phyloP scores from a whole-genome alignment of 1,140 invertebrate species.

The Aplysia californica region DNA sequence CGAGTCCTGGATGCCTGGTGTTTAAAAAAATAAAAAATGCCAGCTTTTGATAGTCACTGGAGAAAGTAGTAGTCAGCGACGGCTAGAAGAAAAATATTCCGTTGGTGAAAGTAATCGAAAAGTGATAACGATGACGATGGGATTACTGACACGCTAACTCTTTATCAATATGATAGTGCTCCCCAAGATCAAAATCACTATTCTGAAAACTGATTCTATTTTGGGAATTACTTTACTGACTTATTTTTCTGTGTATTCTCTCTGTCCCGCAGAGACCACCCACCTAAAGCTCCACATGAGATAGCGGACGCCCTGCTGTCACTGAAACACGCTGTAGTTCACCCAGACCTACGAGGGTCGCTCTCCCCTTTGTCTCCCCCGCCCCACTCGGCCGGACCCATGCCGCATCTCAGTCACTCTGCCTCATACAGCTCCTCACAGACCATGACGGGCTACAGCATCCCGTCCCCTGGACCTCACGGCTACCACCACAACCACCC shows the following conservation, averaged over 20 bases:
- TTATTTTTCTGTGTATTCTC: neutral
- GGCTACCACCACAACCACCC: conserved; percentile 26
- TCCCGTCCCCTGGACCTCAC: conserved; percentile 45
- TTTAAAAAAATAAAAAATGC: too few relatives aligned
- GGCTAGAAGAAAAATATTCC: neutral
- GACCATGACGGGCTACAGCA: conserved; percentile 31
- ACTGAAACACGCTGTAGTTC: conserved; percentile 87
- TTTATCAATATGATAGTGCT: neutral
- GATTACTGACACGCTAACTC: neutral
- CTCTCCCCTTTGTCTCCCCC: conserved; percentile 52
- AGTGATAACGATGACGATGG: neutral
- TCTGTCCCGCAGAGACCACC: neutral
- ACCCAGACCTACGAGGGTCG: conserved; percentile 71
- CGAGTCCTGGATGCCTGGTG: too few relatives aligned
- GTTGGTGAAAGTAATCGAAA: neutral
- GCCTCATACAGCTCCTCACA: neutral
- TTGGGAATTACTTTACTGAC: neutral
- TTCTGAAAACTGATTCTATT: neutral
- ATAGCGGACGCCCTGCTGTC: conserved; percentile 87
- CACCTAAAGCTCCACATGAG: conserved; percentile 69
- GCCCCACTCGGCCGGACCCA: conserved; percentile 34
- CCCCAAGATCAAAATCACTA: neutral
- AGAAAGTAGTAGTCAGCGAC: too few relatives aligned
- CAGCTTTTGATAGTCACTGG: too few relatives aligned
- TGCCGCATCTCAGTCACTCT: conserved; percentile 31